Conservation (phyloP, 2,888 invertebrate species). For the Netelia melanura region DNA sequence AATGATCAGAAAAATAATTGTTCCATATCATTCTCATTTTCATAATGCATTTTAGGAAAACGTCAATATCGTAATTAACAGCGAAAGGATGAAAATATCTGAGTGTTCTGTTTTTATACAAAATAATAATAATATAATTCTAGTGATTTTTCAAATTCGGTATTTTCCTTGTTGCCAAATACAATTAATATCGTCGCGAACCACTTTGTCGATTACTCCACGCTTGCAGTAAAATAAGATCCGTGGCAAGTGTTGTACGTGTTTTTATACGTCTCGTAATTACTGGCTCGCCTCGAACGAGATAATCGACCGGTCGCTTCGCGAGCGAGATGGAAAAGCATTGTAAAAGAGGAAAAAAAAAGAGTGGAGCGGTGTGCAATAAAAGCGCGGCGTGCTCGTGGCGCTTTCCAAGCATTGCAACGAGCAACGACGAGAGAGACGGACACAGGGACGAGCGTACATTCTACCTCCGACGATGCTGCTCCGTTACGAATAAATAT, state of each 20-base stretch:
- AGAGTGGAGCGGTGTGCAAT: slow-evolving; percentile 43
- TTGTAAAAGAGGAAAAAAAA: slow-evolving; percentile 50
- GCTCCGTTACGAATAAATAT: slow-evolving; percentile 63
- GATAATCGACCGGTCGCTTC: slow-evolving; percentile 52
- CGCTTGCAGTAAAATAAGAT: background rate
- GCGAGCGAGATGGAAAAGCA: slow-evolving; percentile 46
- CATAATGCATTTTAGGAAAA: no score
- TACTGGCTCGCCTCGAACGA: slow-evolving; percentile 34
- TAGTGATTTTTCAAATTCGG: no score
- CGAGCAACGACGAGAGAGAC: slow-evolving; percentile 10
- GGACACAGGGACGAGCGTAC: slow-evolving; percentile 12
- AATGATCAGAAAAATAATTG: no score
- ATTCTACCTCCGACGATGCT: slow-evolving; percentile 20
- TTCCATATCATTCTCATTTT: no score
- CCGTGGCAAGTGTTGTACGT: background rate
- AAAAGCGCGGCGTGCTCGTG: slow-evolving; percentile 56
- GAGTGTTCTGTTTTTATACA: no score
- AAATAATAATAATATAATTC: no score
- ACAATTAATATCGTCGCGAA: background rate
- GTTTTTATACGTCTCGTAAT: slow-evolving; percentile 22
- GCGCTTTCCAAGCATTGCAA: slow-evolving; percentile 39
- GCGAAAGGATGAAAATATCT: no score
- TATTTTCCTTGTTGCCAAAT: background rate
- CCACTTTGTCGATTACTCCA: background rate
- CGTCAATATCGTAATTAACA: no score